Conservation (phyloP, 2,888 invertebrate species). For the Tachina grossa region DNA sequence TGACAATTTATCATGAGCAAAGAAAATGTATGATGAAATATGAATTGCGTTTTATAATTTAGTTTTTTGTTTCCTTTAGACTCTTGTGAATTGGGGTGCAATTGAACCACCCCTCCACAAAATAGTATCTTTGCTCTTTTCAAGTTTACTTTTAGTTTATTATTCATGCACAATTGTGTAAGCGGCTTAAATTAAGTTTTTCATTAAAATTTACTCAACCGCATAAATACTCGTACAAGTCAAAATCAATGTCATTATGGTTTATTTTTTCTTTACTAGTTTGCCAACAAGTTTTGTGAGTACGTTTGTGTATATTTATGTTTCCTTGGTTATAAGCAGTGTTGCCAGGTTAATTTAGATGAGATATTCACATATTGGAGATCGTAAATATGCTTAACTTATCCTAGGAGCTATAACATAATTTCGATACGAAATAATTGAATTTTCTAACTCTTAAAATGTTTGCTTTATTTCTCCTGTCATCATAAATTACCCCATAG, state of each 20-base stretch:
- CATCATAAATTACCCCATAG: too few species aligned
- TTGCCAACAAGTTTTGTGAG: slow-evolving; percentile 4
- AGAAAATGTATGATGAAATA: slow-evolving; percentile 14
- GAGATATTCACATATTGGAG: too few species aligned
- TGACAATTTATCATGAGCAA: slow-evolving; percentile 44
- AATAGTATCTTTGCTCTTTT: slow-evolving; percentile 24
- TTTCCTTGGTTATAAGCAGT: too few species aligned
- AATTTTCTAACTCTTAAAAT: too few species aligned
- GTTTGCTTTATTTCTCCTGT: too few species aligned
- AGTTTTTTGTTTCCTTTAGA: background rate
- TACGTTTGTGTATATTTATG: background rate
- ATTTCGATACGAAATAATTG: too few species aligned
- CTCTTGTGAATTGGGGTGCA: background rate
- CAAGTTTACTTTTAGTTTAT: slow-evolving; percentile 36
- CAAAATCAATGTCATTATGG: slow-evolving; percentile 72
- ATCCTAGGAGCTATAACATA: too few species aligned
- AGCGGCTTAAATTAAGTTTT: slow-evolving; percentile 74
- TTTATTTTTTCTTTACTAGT: background rate
- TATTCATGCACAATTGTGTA: slow-evolving; percentile 65
- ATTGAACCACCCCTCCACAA: slow-evolving; percentile 19
- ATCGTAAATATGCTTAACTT: fast-evolving
- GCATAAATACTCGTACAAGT: slow-evolving; percentile 74
- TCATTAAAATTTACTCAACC: slow-evolving; percentile 73
- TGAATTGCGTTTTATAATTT: slow-evolving; percentile 49
- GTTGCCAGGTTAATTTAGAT: too few species aligned